A percentile compares a stretch with the other conserved stretches of the same genome.
These are phyloP conservation scores for Leptinotarsa haldemani DNA, from an alignment of 2,888 invertebrate species.

Conservation along the genomic window DNA sequence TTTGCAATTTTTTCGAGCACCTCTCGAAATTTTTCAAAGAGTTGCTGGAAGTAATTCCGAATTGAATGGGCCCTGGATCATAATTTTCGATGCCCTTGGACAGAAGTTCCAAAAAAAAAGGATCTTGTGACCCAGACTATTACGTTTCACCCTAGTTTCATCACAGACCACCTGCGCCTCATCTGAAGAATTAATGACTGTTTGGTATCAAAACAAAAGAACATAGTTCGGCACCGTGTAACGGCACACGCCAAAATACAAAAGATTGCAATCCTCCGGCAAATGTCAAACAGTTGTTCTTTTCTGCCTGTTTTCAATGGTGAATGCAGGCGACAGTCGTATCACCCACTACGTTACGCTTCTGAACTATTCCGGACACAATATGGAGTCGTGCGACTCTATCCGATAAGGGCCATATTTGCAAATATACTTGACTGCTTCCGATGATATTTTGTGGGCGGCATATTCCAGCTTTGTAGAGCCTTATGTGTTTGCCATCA, in stretches of 20 bases:
- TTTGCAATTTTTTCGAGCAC: no score
- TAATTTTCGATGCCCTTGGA: no score
- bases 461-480: slow-evolving; percentile 27
- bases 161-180: slow-evolving; percentile 21
- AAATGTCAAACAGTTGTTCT: slow-evolving; percentile 51
- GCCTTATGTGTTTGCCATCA: slow-evolving; percentile 29
- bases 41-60: no score
- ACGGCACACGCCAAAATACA: slow-evolving; percentile 43
- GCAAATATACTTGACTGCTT: neutral
- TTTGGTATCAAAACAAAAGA: slow-evolving; percentile 9
- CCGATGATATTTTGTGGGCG: slow-evolving; percentile 4
- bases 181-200: slow-evolving; percentile 22
- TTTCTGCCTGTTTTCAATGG: slow-evolving; percentile 42
- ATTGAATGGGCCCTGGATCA: no score
- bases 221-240: neutral
- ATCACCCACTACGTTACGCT: neutral
- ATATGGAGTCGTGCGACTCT: neutral
- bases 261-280: slow-evolving; percentile 48
- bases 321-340: slow-evolving; percentile 25
- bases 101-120: no score
- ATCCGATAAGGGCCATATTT: neutral
- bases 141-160: slow-evolving; percentile 16
- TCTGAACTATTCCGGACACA: neutral
- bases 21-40: neutral
- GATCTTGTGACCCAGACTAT: no score